These are phyloP conservation scores for Guaruba guarouba DNA, from an alignment of 2,113 vertebrate genomes.

Conservation along the genomic window DNA sequence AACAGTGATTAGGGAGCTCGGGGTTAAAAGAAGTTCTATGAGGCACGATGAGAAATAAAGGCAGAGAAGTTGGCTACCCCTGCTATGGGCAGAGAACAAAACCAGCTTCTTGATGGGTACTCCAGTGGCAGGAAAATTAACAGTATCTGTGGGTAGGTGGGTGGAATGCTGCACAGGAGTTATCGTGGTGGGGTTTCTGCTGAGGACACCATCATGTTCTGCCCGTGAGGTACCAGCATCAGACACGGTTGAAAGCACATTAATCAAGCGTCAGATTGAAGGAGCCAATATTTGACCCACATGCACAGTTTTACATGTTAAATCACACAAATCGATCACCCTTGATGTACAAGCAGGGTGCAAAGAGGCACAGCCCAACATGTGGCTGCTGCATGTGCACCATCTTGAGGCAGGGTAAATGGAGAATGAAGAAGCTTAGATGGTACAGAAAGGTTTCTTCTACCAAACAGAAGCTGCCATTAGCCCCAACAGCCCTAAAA, in stretches of 20 bases:
- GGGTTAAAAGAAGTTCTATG: background rate
- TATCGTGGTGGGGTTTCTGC: rapidly evolving
- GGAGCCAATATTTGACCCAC: background rate
- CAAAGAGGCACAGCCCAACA: background rate
- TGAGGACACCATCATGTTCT: background rate
- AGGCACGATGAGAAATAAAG: background rate
- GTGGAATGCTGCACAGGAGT: background rate
- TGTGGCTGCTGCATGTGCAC: background rate
- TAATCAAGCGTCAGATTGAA: background rate
- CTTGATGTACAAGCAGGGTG: no score
- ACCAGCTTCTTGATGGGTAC: background rate
- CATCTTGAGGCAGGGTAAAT: background rate
- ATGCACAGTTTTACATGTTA: background rate
- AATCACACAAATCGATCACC: background rate
- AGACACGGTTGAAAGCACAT: background rate
- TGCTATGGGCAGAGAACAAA: background rate
- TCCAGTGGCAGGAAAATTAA: background rate
- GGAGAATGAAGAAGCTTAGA: background rate
- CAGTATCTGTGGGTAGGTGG: background rate
- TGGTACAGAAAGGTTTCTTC: background rate
- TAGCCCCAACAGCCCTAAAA: slow-evolving; percentile 87
- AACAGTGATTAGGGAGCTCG: background rate
- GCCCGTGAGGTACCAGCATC: background rate
- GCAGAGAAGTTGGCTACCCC: background rate
- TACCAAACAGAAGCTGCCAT: slow-evolving; percentile 78